A percentile compares a stretch with the other conserved stretches of the same genome.
Conservation (phyloP, 1,140 invertebrate genomes). For the Chrysoperla carnea region DNA sequence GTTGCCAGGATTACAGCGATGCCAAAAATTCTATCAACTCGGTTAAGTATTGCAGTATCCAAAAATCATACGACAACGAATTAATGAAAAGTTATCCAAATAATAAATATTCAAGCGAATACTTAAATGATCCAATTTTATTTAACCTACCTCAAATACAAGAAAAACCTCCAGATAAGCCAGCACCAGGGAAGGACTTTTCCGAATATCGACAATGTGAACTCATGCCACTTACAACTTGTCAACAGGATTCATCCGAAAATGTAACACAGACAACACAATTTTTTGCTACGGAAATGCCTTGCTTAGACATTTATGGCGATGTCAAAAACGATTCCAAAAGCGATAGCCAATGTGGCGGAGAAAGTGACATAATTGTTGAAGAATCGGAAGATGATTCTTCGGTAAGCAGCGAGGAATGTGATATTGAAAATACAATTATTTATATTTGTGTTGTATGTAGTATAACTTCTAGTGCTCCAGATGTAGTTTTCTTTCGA, state of each 20-base stretch:
- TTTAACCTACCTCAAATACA: background rate
- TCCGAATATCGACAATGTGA: background rate
- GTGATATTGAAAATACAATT: constrained; percentile 6
- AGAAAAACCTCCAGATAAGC: background rate
- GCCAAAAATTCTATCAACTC: background rate
- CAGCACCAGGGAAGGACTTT: no score
- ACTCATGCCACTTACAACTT: background rate
- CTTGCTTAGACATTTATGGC: background rate
- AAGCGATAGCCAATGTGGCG: constrained; percentile 12
- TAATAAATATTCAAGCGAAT: constrained; percentile 1
- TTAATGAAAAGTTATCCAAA: background rate
- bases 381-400: constrained; percentile 17
- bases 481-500: constrained; percentile 16
- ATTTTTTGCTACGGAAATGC: constrained; percentile 1
- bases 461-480: constrained; percentile 11
- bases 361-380: constrained; percentile 19
- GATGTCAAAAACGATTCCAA: constrained; percentile 5
- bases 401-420: constrained; percentile 11
- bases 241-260: constrained; percentile 3
- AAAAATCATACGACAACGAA: constrained; percentile 3
- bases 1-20: background rate
- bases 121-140: background rate
- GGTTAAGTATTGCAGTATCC: constrained; percentile 10
- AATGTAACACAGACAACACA: background rate
- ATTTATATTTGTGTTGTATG: constrained; percentile 13